These are phyloP conservation scores for Panulirus ornatus DNA, from an alignment of 1,140 invertebrate species.

Conservation along the genomic window DNA sequence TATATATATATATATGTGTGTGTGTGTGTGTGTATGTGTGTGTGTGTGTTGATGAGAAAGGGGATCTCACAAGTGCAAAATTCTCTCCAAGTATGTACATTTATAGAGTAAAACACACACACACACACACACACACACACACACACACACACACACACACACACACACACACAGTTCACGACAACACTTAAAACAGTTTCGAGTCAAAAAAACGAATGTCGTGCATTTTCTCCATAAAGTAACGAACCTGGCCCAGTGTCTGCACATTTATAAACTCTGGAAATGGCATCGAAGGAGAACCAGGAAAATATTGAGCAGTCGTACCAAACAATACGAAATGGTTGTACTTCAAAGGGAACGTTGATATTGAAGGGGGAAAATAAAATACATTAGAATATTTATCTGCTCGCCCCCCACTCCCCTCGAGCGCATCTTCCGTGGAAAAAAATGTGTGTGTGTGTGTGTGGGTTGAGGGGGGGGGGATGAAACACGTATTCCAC, in stretches of 20 bases:
- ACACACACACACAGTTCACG: background rate
- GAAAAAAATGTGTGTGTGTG: background rate
- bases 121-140: background rate
- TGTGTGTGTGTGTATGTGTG: background rate
- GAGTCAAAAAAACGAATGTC: background rate
- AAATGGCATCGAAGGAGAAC: too few relatives aligned
- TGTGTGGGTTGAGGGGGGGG: background rate
- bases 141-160: too few relatives aligned
- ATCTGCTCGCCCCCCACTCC: background rate
- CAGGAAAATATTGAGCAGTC: too few relatives aligned
- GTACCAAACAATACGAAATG: too few relatives aligned
- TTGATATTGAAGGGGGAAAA: too few relatives aligned
- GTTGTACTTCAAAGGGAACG: too few relatives aligned
- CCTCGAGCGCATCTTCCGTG: background rate
- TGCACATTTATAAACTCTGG: background rate
- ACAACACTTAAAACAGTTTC: background rate
- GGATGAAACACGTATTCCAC: background rate
- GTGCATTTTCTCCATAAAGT: background rate
- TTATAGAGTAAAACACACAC: too few relatives aligned
- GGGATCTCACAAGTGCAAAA: background rate
- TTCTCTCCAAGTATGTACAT: background rate
- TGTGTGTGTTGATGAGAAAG: too few relatives aligned
- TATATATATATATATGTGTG: conserved; percentile 2
- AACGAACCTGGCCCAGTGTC: background rate
- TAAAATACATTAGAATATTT: background rate